A percentile compares a stretch with the other conserved stretches of the same genome.
These are phyloP conservation scores for Ametastegia equiseti DNA, from an alignment of 2,888 invertebrate species.

Conservation along the genomic window DNA sequence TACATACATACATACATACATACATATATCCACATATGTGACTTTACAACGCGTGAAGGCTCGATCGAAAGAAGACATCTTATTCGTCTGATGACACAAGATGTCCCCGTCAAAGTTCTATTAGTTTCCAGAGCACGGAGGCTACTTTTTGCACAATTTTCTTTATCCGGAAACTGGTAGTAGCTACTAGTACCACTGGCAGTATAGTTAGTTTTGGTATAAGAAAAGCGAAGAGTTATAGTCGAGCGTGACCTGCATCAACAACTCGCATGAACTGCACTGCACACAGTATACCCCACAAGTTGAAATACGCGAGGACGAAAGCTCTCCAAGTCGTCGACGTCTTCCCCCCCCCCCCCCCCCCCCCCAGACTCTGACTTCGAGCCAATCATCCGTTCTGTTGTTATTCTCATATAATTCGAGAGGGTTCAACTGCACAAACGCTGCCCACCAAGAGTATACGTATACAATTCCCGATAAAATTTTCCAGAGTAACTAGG, in stretches of 20 bases:
- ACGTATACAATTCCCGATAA: not conserved
- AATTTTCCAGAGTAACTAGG: constrained; percentile 31
- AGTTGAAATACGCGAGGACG: too few species aligned
- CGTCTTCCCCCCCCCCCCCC: too few species aligned
- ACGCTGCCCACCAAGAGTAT: too few species aligned
- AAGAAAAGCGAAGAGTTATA: constrained; percentile 10
- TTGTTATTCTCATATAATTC: constrained; percentile 27
- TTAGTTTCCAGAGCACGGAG: not conserved
- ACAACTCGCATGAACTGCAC: not conserved
- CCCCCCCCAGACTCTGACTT: too few species aligned
- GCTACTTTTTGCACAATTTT: not conserved
- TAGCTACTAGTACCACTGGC: not conserved
- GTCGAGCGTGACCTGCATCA: constrained; percentile 1
- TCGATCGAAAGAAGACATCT: not conserved
- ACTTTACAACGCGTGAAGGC: not conserved
- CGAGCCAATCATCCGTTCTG: not conserved
- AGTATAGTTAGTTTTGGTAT: not conserved
- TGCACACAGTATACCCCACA: too few species aligned
- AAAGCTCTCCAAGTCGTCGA: too few species aligned
- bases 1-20: too few species aligned
- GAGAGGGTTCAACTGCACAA: not conserved
- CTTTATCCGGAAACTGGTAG: not conserved
- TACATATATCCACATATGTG: not conserved
- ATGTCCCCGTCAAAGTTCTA: not conserved
- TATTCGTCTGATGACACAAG: not conserved